These are phyloP conservation scores for Anthoscopus minutus DNA, from an alignment of 2,113 vertebrate species.

Conservation along the genomic window DNA sequence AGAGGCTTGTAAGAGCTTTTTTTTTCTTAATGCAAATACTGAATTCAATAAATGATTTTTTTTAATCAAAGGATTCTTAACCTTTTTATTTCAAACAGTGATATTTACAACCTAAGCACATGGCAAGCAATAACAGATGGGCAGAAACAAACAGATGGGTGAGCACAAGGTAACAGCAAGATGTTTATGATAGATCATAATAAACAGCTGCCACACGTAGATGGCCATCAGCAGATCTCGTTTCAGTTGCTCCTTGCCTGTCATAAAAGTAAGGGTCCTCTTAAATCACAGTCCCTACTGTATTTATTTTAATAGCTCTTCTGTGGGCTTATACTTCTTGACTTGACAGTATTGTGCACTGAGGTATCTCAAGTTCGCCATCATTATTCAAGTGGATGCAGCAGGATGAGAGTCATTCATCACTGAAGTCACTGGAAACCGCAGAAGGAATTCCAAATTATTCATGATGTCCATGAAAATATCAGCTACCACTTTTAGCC, in stretches of 20 bases:
- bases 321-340: not conserved
- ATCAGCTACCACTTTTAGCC: not conserved
- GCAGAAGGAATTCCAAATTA: not conserved
- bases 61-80: not conserved
- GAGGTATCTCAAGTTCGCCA: not conserved
- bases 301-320: not conserved
- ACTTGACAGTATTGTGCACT: not conserved
- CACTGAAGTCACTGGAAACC: not conserved
- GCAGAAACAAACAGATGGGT: constrained; percentile 26
- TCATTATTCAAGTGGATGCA: not conserved
- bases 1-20: not conserved
- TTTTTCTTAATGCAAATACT: not conserved
- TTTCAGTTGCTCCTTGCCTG: not conserved
- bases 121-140: constrained; percentile 18
- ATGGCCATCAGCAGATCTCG: not conserved
- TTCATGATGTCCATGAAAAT: not conserved
- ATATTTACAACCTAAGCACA: not conserved
- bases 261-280: not conserved
- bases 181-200: not conserved
- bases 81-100: not conserved
- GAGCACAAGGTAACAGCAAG: constrained; percentile 16
- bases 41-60: not conserved
- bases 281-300: not conserved
- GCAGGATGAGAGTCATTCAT: not conserved
- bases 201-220: constrained; percentile 21